Conservation (phyloP, 2,888 invertebrate species). For the Eupeodes latifasciatus region DNA sequence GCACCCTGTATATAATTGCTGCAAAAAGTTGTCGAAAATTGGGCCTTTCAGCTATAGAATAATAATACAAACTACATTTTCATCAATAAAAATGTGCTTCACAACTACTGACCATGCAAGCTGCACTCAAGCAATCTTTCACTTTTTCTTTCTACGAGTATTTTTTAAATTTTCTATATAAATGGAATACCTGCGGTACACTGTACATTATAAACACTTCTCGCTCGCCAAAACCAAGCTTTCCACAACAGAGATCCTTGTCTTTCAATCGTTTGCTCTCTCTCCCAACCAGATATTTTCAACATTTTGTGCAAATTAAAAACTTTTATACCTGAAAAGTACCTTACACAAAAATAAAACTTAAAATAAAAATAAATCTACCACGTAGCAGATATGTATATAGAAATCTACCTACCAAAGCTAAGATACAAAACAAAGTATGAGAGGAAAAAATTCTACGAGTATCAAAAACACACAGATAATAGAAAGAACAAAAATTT, state of each 20-base stretch:
- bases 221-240: slow-evolving; percentile 10
- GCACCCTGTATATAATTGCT: too few species aligned
- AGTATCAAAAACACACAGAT: slow-evolving; percentile 35
- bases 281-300: slow-evolving; percentile 1
- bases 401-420: slow-evolving; percentile 28
- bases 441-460: neutral
- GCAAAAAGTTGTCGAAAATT: too few species aligned
- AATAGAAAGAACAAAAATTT: slow-evolving; percentile 42
- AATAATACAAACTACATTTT: neutral
- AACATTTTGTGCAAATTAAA: slow-evolving; percentile 63
- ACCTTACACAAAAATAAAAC: neutral
- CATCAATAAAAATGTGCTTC: neutral
- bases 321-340: slow-evolving; percentile 46
- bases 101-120: slow-evolving; percentile 17
- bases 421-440: slow-evolving; percentile 14
- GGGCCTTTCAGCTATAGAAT: too few species aligned
- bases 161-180: neutral
- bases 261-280: slow-evolving; percentile 7
- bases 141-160: neutral
- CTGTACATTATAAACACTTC: slow-evolving; percentile 4
- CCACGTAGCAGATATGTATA: neutral
- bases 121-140: neutral
- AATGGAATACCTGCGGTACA: neutral
- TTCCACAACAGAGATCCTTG: slow-evolving; percentile 41
- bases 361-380: neutral